Base-by-base conservation (phyloP, 2,797 vertebrate genomes). In the Merluccius polli region DNA sequence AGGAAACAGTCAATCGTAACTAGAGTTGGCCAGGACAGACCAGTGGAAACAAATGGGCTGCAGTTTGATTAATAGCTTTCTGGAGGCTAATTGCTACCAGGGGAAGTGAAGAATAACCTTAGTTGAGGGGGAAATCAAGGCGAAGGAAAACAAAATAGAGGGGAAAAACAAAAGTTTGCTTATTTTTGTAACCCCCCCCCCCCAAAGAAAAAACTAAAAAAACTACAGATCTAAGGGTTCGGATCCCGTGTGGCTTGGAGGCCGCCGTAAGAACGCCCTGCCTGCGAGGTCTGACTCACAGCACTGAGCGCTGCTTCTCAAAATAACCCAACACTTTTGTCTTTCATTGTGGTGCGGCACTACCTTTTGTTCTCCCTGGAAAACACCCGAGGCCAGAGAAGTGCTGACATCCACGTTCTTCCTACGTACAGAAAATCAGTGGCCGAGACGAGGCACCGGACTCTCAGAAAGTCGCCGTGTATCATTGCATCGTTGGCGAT, bases 1-100 rank as follows among this genome's bases (percentile, higher is more conserved):
- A 91, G 92, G 91, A 94, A 93, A 91, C 52, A 77, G 85, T 86
- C 89, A 86, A 87, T 91, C 91, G 90, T 90, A 92, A 90, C 86
- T 75, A 84, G 85, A 92, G 89, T 89, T 88, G 83, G 86, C 52
- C 52, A 81, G 85, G 81, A 82, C 84, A 79, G 81, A 85, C 85
- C 85, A 73, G 74, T 89, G 84, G 82, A 86, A 90, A 89, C 30
- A 18, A 85, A 85, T 41, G 84, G 73, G 81, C 87, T 83, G 85
- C 80, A 80, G 88, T 89, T 90, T 92, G 92, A 93, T 88, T 88
- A 92, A 93, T 91, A 78, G 87, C 80, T 70, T 92, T 87, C 80
- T 86, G 80, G 73, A 87, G 84, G 87, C 88, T 92, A 93, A 94
- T 94, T 93, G 88, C 89, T 82, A 83, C 84, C 86, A 89, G 86